These are phyloP conservation scores for Octodonta nipae DNA, from an alignment of 2,888 invertebrate genomes.

Conservation along the genomic window DNA sequence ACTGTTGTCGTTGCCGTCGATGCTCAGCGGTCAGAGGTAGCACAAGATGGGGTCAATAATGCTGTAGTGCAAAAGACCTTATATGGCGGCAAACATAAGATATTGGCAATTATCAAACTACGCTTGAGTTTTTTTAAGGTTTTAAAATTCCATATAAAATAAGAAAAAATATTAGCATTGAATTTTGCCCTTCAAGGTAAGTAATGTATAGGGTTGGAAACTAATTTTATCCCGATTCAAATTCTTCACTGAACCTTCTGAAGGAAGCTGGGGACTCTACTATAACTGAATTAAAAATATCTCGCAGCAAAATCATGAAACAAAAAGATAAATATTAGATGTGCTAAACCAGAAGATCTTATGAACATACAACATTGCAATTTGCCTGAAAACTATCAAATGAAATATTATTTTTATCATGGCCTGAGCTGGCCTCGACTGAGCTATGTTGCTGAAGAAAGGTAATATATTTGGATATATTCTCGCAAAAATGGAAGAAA, in stretches of 20 bases:
- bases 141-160: no score
- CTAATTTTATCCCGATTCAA: constrained; percentile 76
- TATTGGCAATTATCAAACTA: no score
- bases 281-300: constrained; percentile 44
- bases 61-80: no score
- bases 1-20: no score
- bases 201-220: no score
- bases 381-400: constrained; percentile 97
- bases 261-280: constrained; percentile 60
- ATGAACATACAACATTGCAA: constrained; percentile 99
- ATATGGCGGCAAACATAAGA: no score
- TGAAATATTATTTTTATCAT: constrained; percentile 99
- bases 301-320: constrained; percentile 40
- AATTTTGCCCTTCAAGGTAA: no score
- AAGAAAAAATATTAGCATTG: no score
- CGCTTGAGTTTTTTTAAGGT: no score
- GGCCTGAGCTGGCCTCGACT: constrained; percentile 98
- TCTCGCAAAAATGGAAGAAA: constrained; percentile 98
- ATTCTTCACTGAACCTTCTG: constrained; percentile 71
- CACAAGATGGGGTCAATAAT: no score
- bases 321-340: constrained; percentile 70
- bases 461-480: constrained; percentile 73
- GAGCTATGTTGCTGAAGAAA: constrained; percentile 92
- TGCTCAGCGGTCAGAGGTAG: no score
- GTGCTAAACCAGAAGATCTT: constrained; percentile 87